Percentiles rank a stretch among this genome's conserved stretches.
Evolutionary conservation across 2,888 invertebrate genomes (phyloP).

Genomic region (Phasia obesa): DNA sequence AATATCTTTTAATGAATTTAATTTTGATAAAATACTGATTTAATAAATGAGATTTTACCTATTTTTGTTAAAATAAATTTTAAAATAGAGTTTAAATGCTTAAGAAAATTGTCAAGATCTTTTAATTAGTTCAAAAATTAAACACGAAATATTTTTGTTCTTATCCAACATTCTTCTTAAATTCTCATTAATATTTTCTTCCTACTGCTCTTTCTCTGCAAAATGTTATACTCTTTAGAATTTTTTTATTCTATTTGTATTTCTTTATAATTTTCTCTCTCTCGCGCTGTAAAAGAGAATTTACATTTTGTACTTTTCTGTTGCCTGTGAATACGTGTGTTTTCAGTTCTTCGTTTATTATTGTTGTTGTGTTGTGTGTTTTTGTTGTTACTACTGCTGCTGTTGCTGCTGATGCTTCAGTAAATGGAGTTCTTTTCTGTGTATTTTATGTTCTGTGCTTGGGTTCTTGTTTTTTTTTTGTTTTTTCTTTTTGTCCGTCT

Average conservation of each 20-base stretch:
- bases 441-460: slow-evolving; percentile 63
- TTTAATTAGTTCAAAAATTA: no score
- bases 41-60: no score
- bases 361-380: slow-evolving; percentile 17
- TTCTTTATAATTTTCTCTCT: slow-evolving; percentile 17
- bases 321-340: slow-evolving; percentile 19
- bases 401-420: slow-evolving; percentile 41
- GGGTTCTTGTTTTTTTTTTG: slow-evolving; percentile 63
- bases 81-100: no score
- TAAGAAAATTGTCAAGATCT: no score
- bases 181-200: slow-evolving; percentile 30
- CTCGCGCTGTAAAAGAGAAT: slow-evolving; percentile 25
- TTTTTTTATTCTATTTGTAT: slow-evolving; percentile 1
- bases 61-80: no score
- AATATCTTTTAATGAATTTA: no score
- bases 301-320: background rate
- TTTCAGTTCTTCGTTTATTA: slow-evolving; percentile 11
- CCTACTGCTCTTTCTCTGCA: background rate
- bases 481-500: slow-evolving; percentile 48
- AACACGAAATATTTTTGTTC: background rate
- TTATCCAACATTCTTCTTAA: slow-evolving; percentile 16
- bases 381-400: slow-evolving; percentile 18
- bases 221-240: slow-evolving; percentile 39
- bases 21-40: no score
- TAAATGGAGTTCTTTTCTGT: slow-evolving; percentile 58